Conservation (phyloP, 2,888 invertebrate species). For the Drosophila kambysellisi region DNA sequence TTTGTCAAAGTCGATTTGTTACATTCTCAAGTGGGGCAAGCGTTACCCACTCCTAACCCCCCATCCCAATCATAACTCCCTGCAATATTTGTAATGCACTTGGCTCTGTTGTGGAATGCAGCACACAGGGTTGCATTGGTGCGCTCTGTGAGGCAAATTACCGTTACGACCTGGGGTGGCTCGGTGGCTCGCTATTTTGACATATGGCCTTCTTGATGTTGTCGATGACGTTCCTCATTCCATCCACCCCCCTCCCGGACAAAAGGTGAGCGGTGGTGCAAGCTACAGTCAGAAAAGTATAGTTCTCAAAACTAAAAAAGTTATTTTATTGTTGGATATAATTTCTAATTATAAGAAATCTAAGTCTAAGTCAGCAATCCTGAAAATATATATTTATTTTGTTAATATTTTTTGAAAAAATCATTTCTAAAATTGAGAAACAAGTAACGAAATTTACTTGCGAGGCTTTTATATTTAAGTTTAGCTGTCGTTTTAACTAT, state of each 20-base stretch:
- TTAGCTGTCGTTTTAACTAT: no score
- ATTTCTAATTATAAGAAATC: background rate
- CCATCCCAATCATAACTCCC: background rate
- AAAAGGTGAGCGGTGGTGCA: conserved; percentile 47
- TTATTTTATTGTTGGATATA: background rate
- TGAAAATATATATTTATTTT: background rate
- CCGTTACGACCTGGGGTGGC: conserved; percentile 63
- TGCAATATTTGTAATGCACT: conserved; percentile 69
- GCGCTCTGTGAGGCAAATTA: conserved; percentile 17
- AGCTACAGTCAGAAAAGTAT: background rate
- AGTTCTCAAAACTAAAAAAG: background rate
- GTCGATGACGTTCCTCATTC: conserved; percentile 38
- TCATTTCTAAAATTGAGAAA: background rate
- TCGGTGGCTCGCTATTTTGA: conserved; percentile 73
- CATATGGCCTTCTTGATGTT: conserved; percentile 79
- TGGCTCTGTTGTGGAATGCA: conserved; percentile 68
- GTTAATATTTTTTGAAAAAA: background rate
- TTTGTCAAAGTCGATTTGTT: conserved; percentile 84
- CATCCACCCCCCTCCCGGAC: conserved; percentile 24
- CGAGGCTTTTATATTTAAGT: no score
- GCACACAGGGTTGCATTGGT: conserved; percentile 53
- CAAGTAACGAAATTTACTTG: no score
- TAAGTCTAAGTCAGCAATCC: no score
- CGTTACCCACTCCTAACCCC: conserved; percentile 13
- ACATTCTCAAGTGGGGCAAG: conserved; percentile 75